These are phyloP conservation scores for Eptatretus atami DNA, from an alignment of 2,797 vertebrate species.

Conservation along the genomic window DNA sequence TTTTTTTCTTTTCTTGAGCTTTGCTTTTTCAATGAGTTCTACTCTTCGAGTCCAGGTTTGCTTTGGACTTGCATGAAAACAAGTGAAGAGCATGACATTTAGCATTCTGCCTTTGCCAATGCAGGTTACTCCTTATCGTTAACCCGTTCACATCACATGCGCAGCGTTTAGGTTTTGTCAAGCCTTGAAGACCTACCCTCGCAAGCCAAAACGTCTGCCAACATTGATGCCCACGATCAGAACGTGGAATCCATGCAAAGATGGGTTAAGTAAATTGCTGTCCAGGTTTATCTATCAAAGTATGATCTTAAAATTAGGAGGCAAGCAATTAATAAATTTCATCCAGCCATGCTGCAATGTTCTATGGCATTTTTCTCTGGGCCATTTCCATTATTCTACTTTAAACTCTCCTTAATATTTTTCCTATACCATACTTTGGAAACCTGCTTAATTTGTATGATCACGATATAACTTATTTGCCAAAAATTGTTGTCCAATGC, in stretches of 20 bases:
- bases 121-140: constrained; percentile 62
- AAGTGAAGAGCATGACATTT: neutral
- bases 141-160: constrained; percentile 49
- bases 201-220: constrained; percentile 69
- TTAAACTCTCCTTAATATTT: too few relatives aligned
- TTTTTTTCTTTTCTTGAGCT: too few relatives aligned
- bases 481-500: too few relatives aligned
- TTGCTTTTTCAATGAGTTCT: neutral
- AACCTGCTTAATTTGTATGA: too few relatives aligned
- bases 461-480: too few relatives aligned
- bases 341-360: too few relatives aligned
- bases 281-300: too few relatives aligned
- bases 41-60: neutral
- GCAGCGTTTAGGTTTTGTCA: constrained; percentile 52
- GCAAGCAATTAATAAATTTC: too few relatives aligned
- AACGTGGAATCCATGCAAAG: neutral
- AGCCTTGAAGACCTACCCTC: constrained; percentile 47
- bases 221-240: constrained; percentile 48
- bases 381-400: too few relatives aligned
- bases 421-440: too few relatives aligned
- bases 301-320: too few relatives aligned
- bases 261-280: neutral
- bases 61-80: neutral
- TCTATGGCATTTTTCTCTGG: too few relatives aligned
- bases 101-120: neutral